Percentiles rank a stretch among this genome's conserved stretches.
Conservation (phyloP, 1,140 invertebrate species). For the Varroa destructor region DNA sequence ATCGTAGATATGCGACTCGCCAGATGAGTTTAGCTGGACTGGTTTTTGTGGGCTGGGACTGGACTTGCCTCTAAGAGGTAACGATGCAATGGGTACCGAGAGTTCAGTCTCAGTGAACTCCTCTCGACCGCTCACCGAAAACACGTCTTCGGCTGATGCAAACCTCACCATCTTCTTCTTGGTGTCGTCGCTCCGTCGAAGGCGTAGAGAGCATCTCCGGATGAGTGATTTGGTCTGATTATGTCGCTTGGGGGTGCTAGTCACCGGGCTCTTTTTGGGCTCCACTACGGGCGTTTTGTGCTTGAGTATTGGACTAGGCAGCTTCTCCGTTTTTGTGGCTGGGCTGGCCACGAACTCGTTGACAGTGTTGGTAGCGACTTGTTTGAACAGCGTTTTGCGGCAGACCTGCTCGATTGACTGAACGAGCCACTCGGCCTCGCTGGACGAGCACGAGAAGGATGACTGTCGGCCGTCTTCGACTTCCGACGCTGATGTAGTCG, state of each 20-base stretch:
- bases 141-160: constrained; percentile 19
- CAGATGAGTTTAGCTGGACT: not conserved
- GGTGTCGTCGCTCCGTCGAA: constrained; percentile 3
- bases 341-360: constrained; percentile 22
- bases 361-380: constrained; percentile 21
- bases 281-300: constrained; percentile 26
- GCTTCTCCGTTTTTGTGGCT: constrained; percentile 17
- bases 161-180: constrained; percentile 26
- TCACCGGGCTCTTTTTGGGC: constrained; percentile 26
- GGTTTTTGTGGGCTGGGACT: not conserved
- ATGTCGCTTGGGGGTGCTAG: constrained; percentile 12
- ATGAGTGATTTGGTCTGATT: constrained; percentile 17
- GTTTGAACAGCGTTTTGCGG: constrained; percentile 26
- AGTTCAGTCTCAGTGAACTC: constrained; percentile 10
- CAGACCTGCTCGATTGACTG: constrained; percentile 26
- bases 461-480: constrained; percentile 25
- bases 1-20: constrained; percentile 23
- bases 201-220: constrained; percentile 9
- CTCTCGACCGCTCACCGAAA: constrained; percentile 20
- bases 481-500: constrained; percentile 18
- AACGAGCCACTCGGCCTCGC: constrained; percentile 16
- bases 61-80: too few species aligned
- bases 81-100: not conserved
- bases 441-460: constrained; percentile 12
- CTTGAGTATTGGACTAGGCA: constrained; percentile 23